These are phyloP conservation scores for Aleiodes testaceus DNA, from an alignment of 2,888 invertebrate genomes.

Conservation along the genomic window DNA sequence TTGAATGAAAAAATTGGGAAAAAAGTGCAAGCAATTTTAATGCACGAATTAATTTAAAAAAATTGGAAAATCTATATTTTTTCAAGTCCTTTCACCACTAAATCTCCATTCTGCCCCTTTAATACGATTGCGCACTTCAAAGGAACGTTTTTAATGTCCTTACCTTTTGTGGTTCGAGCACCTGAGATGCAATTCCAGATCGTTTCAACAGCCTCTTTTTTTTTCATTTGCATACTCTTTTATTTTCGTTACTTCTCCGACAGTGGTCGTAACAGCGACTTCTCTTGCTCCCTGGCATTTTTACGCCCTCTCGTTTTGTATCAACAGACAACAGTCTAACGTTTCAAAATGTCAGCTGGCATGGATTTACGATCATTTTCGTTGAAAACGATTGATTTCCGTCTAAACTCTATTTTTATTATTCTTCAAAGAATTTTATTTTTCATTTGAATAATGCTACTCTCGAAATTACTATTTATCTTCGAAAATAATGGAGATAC, in stretches of 20 bases:
- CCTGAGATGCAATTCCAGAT: constrained; percentile 36
- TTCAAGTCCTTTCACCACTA: too few species aligned
- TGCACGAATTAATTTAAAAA: too few species aligned
- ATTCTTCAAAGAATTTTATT: background rate
- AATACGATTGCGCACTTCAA: constrained; percentile 17
- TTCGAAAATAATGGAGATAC: too few species aligned
- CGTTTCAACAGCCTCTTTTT: constrained; percentile 33
- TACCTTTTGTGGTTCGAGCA: constrained; percentile 29
- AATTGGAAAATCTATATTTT: too few species aligned
- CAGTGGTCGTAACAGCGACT: constrained; percentile 48
- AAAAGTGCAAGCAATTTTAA: too few species aligned
- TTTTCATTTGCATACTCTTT: constrained; percentile 27
- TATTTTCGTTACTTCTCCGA: constrained; percentile 34
- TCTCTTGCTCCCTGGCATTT: constrained; percentile 59
- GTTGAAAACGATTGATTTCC: constrained; percentile 64
- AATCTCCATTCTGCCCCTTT: too few species aligned
- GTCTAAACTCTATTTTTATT: background rate
- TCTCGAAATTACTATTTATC: too few species aligned
- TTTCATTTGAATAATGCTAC: too few species aligned
- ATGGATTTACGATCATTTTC: constrained; percentile 68
- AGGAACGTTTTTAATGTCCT: constrained; percentile 29
- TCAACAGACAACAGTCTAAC: constrained; percentile 42
- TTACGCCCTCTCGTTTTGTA: constrained; percentile 56
- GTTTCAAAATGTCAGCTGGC: constrained; percentile 58
- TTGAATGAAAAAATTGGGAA: too few species aligned